Evolutionary conservation across 2,113 vertebrate genomes (phyloP), one percentile per base, ranked within the genome.

Genomic region (Sialia sialis): DNA sequence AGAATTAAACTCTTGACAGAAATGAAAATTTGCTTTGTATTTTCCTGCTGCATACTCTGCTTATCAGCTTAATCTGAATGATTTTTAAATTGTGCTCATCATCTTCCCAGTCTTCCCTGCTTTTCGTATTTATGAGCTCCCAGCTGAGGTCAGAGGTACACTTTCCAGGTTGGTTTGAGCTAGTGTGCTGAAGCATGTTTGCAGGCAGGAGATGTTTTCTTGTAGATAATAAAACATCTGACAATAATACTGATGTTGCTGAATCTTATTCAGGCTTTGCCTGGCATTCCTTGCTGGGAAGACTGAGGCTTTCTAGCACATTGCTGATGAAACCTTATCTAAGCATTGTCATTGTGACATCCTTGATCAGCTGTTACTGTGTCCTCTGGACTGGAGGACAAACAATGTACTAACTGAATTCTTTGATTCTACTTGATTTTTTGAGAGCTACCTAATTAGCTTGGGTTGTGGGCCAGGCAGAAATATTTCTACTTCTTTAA

Each of bases 361-460:
- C 39, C 69, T 87, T 74, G 43, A 46, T 84, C 52, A 67, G 32
- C 15, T 69, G 14, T 58, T 74, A 22, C 23, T 77, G 10, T 64
- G 0, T 64, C 49, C 34, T 67, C 26, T 52, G 54, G 60, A 78
- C 7, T 32, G 59, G 46, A 68, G 58, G 48, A 72, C 56, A 90
- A 44, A 59, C 8, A 27, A 1, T 80, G 23, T 63, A 36, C 36
- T 86, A 19, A 20, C 49, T 32, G 54, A 39, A 49, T 46, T 81
- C 5, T 81, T 86, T 74, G 25, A 41, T 84, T 59, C 23, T 27
- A 10, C 52, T 85, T 86, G 58, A 43, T 73, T 83, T 95, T 92
- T 79, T 85, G 66, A 79, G 56, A 75, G 43, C 48, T 59, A 5
- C 16, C 13, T 87, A 41, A 36, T 84, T 78, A 90, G 78, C 20